Evolutionary conservation across 2,888 invertebrate genomes (phyloP), one percentile per base, ranked within the genome.

Genomic region (Drosophila phalerata): DNA sequence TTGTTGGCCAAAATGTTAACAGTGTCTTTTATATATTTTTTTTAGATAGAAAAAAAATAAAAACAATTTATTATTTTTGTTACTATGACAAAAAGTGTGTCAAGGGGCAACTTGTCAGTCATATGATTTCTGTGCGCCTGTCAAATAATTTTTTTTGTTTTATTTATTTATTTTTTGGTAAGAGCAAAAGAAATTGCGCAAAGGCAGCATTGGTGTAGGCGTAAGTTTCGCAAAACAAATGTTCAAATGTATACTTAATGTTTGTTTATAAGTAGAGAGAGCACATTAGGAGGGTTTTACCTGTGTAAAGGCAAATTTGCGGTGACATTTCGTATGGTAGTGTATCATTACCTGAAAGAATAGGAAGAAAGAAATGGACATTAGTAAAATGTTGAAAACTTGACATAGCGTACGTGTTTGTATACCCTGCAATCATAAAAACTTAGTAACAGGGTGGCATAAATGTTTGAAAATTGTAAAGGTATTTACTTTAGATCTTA

Each of bases 101-200:
- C 88, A 88, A 88, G 88, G 88, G 81, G 88, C 85, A 88, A 76
- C 85, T 85, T 89, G 88, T 85, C 79, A 84, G 82, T 88, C 88
- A 85, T 67, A 81, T 69, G 79, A 87, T 85, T 87, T 84, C 68
- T 65, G 62, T 42, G 62, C 58, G 76, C 66, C 73, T 81, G 86
- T 89, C 86, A 83, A 89, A 72, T 66, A 55, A 56, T 67, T 53
- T 73, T 70, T 28, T 61, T 40, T 45, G 15, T 48, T 49, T 30
- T 19, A 19, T 55, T 43, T n/a, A 2, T 45, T 48, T 57, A 30
- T 51, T 40, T 67, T 64, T 43, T 34, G 67, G 40, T 77, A 69
- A 71, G 49, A 53, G 62, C 47, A 79, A 88, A 74, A 77, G 76
- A 86, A 88, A 85, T 88, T 83, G 69, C 87, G 76, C 63, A 80